A percentile compares a stretch with the other conserved stretches of the same genome.
Evolutionary conservation across 2,113 vertebrate species (phyloP).

Genomic region (Sisor rabdophorus): DNA sequence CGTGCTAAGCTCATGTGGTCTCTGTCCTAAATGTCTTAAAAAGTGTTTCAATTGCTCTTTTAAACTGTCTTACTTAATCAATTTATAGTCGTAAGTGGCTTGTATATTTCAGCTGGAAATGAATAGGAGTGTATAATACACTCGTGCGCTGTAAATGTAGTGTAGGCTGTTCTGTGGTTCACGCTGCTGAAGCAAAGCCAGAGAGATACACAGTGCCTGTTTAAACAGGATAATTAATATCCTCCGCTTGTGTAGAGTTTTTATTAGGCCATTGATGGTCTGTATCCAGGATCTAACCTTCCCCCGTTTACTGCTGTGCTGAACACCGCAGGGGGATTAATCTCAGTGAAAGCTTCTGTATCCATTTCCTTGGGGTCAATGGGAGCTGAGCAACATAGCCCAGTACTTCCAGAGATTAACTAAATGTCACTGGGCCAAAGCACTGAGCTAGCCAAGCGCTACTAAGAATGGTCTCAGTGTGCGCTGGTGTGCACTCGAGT

Average conservation of each 20-base stretch:
- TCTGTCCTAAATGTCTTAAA: slow-evolving; percentile 5
- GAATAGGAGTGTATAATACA: slow-evolving; percentile 3
- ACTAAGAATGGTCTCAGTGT: neutral
- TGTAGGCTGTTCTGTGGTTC: neutral
- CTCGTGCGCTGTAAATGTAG: neutral
- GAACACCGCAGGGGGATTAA: slow-evolving; percentile 31
- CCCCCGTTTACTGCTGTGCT: slow-evolving; percentile 3
- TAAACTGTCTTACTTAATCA: slow-evolving; percentile 14
- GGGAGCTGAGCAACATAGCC: slow-evolving; percentile 16
- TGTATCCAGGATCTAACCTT: slow-evolving; percentile 36
- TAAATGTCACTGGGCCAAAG: slow-evolving; percentile 30
- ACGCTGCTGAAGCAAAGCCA: neutral
- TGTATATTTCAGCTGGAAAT: slow-evolving; percentile 18
- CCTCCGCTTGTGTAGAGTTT: slow-evolving; percentile 14
- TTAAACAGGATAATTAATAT: slow-evolving; percentile 32
- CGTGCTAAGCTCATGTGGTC: neutral
- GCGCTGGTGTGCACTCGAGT: neutral
- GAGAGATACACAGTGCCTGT: slow-evolving; percentile 10
- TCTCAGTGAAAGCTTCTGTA: slow-evolving; percentile 32
- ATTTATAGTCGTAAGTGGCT: slow-evolving; percentile 10
- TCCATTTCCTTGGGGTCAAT: slow-evolving; percentile 32
- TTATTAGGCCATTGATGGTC: slow-evolving; percentile 27
- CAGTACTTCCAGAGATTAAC: slow-evolving; percentile 31
- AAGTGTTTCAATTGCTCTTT: neutral
- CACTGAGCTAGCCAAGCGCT: slow-evolving; percentile 5